Conservation (phyloP, 2,113 vertebrate genomes). For the Hepsetus odoe region DNA sequence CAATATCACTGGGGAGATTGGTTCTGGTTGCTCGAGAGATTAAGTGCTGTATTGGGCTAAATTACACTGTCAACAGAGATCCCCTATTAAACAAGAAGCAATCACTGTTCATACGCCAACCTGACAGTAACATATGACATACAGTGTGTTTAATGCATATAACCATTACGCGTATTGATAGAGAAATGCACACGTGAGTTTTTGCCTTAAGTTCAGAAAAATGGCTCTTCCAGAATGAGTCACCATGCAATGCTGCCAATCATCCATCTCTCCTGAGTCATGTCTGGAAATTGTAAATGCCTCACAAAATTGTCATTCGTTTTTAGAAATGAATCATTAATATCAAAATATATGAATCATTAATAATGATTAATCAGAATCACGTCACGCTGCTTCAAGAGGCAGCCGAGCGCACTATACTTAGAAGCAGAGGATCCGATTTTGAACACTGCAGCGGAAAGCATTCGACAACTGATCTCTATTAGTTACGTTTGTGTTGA, state of each 20-base stretch:
- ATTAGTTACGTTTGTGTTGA: slow-evolving; percentile 2
- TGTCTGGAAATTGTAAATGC: not conserved
- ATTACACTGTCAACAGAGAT: slow-evolving; percentile 7
- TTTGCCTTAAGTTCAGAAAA: not conserved
- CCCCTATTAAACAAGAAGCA: not conserved
- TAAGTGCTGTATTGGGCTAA: slow-evolving; percentile 20
- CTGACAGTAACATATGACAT: not conserved
- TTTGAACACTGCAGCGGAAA: not conserved
- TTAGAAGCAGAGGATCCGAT: not conserved
- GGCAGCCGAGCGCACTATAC: not conserved
- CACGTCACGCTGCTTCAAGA: not conserved
- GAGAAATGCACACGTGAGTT: not conserved
- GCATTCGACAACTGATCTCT: not conserved
- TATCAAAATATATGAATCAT: no score
- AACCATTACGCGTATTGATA: not conserved
- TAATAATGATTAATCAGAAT: not conserved
- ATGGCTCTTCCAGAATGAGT: not conserved
- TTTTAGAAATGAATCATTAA: no score
- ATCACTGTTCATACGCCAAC: not conserved
- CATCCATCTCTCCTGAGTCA: not conserved
- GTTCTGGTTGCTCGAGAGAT: slow-evolving; percentile 54
- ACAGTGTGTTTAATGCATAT: not conserved
- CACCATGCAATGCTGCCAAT: not conserved
- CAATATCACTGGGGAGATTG: slow-evolving; percentile 41
- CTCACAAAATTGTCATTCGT: not conserved